phyloP scores from a whole-genome alignment of 2,113 vertebrate species.

The Motacilla alba region DNA sequence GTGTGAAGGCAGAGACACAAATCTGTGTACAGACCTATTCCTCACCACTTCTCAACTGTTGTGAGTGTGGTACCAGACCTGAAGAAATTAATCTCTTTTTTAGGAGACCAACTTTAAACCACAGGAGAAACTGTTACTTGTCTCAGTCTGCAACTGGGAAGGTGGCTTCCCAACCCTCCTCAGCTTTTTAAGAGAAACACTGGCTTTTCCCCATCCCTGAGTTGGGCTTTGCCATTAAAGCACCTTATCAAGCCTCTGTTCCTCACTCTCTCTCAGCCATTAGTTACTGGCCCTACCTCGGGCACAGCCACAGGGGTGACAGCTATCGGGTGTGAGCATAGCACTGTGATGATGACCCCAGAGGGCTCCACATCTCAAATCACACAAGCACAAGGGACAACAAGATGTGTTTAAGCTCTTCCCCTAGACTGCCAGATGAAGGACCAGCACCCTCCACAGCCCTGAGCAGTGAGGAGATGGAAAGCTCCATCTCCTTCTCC shows the following conservation, averaged over 20 bases:
- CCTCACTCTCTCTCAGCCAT: neutral
- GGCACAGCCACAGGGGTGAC: neutral
- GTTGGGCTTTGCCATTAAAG: neutral
- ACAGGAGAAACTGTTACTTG: neutral
- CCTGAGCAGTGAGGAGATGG: neutral
- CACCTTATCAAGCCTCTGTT: neutral
- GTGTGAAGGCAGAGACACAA: neutral
- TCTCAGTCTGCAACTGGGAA: neutral
- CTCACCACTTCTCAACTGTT: neutral
- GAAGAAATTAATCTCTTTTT: neutral
- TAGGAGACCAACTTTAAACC: neutral
- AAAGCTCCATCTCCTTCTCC: neutral
- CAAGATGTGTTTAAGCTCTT: neutral
- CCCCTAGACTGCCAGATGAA: neutral
- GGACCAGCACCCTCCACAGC: accelerated
- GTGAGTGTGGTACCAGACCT: neutral
- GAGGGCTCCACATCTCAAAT: neutral
- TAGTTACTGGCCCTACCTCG: neutral
- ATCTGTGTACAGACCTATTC: accelerated
- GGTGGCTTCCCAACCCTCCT: neutral
- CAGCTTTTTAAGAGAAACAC: neutral
- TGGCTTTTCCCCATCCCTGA: accelerated
- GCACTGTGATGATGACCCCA: neutral
- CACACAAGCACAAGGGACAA: neutral
- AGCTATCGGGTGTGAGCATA: accelerated